These are phyloP conservation scores for Centrocercus urophasianus DNA, from an alignment of 2,113 vertebrate species.

Conservation along the genomic window DNA sequence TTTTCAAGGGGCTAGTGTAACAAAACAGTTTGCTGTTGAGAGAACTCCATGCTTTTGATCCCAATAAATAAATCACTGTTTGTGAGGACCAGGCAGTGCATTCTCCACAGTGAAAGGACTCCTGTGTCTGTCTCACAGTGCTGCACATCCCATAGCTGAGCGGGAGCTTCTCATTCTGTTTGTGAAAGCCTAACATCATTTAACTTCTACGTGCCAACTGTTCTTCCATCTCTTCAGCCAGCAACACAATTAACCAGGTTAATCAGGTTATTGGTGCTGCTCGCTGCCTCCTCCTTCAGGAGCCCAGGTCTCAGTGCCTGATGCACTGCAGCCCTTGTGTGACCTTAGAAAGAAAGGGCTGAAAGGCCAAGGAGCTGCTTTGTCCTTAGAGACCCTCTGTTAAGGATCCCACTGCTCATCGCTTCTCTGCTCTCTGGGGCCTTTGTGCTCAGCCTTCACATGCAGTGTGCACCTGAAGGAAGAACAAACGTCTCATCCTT, in stretches of 20 bases:
- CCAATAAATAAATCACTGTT: background rate
- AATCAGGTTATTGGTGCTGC: rapidly evolving
- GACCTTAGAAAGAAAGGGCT: background rate
- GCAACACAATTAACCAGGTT: background rate
- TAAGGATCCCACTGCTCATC: background rate
- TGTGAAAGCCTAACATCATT: background rate
- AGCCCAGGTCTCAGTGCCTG: background rate
- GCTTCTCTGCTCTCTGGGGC: rapidly evolving
- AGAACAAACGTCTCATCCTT: background rate
- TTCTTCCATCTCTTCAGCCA: background rate
- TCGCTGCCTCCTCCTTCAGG: background rate
- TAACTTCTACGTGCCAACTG: background rate
- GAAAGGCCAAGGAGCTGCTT: rapidly evolving
- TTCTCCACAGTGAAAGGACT: background rate
- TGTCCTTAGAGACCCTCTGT: background rate
- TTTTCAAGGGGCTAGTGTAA: background rate
- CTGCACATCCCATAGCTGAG: background rate
- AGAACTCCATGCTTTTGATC: background rate
- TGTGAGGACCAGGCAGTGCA: background rate
- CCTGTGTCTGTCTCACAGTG: background rate
- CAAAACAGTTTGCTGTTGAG: background rate
- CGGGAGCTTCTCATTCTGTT: background rate
- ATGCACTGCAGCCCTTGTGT: rapidly evolving
- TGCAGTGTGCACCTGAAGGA: background rate
- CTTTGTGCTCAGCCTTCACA: background rate